Base-by-base conservation (phyloP, 1,140 invertebrate species). In the Bicyclus anynana region DNA sequence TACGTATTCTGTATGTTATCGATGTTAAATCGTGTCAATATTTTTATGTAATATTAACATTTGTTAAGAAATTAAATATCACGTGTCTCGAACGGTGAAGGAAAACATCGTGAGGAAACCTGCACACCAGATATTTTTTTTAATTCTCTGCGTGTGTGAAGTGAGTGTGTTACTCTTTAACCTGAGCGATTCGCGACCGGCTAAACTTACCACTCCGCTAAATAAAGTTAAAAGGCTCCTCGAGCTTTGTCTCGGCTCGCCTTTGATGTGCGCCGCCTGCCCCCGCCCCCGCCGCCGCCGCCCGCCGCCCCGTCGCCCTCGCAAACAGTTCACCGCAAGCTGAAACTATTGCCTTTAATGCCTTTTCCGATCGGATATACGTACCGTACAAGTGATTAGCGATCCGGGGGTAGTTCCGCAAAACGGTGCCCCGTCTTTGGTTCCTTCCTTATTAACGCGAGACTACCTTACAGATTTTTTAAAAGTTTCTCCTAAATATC, bases 161-260 rank as follows among this genome's bases (percentile, higher is more conserved):
- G 82, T 77, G 80, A 85, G 84, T 84, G 82, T 87, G 84, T 87
- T 87, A 87, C 84, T 87, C 81, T 87, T 87, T 87, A 87, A 87
- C 84, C 84, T 87, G 84, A 78, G 79, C 84, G 82, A 87, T 83
- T 84, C 81, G 82, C 84, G 82, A 87, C 79, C 81, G 82, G 82
- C 84, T 87, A 87, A 87, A 85, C 84, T 87, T 87, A 87, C 82
- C 84, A 87, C 84, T 87, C 81, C 74, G 84, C 84, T 87, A 87
- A 87, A 87, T 87, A 87, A 87, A 87, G 83, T 87, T 87, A 85
- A 87, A 85, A 87, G 82, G 82, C 82, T 85, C 82, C 80, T 87
- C 74, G 64, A 76, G 81, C 81, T 85, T 87, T 87, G 82, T 87
- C 82, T 85, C 81, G 81, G 69, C 69, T 67, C 76, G 73, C 81